These are phyloP conservation scores for Lasiommata megera DNA, from an alignment of 2,888 invertebrate genomes.

Conservation along the genomic window DNA sequence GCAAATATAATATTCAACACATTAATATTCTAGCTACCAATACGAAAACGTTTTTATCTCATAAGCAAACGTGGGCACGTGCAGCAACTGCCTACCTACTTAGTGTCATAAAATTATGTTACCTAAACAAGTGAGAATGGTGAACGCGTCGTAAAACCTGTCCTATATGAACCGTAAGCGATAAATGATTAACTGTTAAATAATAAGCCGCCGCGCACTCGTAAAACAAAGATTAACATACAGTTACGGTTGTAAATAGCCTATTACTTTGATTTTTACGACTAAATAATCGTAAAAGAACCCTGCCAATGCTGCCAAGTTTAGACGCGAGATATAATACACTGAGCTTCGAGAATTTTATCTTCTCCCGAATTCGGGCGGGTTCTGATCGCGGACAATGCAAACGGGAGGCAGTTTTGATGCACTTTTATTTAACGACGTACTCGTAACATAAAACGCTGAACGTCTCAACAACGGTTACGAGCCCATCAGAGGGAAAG, in stretches of 20 bases:
- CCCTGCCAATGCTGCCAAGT: conserved; percentile 61
- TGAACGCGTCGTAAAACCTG: conserved; percentile 52
- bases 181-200: conserved; percentile 78
- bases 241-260: conserved; percentile 80
- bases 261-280: conserved; percentile 83
- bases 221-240: conserved; percentile 81
- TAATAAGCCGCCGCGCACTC: conserved; percentile 76
- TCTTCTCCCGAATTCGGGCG: conserved; percentile 49
- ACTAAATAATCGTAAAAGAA: conserved; percentile 83
- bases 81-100: no score
- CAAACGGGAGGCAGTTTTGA: conserved; percentile 74
- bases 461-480: conserved; percentile 76
- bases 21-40: background rate
- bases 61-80: background rate
- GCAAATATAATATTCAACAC: background rate
- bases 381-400: conserved; percentile 72
- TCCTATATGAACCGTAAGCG: conserved; percentile 60
- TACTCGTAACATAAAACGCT: conserved; percentile 77
- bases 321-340: conserved; percentile 41
- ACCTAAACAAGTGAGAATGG: conserved; percentile 22
- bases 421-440: conserved; percentile 80
- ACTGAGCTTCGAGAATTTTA: conserved; percentile 30
- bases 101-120: conserved; percentile 34
- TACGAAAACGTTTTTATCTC: background rate
- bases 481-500: conserved; percentile 52